phyloP scores from a whole-genome alignment of 2,888 invertebrate genomes.

The Entomobrya multifasciata region DNA sequence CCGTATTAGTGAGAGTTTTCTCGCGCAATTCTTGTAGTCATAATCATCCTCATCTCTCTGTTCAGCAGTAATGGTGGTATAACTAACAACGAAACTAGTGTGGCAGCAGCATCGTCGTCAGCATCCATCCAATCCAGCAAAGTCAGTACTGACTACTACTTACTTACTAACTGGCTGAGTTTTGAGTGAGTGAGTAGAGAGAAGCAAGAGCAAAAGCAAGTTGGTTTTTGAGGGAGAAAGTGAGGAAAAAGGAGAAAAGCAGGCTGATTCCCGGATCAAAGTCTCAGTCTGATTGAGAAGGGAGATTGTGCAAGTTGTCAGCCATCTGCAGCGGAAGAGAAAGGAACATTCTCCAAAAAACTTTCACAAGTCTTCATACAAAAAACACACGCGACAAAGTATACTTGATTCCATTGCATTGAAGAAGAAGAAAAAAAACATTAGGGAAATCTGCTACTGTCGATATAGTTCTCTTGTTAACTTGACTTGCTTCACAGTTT shows the following conservation, averaged over 20 bases:
- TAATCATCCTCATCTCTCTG: neutral
- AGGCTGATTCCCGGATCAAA: slow-evolving; percentile 60
- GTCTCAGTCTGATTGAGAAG: slow-evolving; percentile 74
- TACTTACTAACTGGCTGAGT: neutral
- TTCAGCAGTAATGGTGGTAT: neutral
- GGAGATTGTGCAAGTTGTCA: slow-evolving; percentile 73
- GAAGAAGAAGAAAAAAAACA: slow-evolving; percentile 56
- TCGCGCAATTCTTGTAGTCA: neutral
- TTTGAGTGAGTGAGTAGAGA: neutral
- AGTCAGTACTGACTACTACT: neutral
- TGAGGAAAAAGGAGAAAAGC: slow-evolving; percentile 55
- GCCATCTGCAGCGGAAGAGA: slow-evolving; percentile 56
- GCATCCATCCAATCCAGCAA: neutral
- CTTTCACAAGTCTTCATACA: no score
- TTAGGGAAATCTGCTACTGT: slow-evolving; percentile 74
- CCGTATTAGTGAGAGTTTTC: slow-evolving; percentile 38
- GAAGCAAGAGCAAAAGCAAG: no score
- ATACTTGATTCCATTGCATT: no score
- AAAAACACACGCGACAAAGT: neutral
- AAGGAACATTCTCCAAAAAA: neutral
- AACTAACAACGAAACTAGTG: no score
- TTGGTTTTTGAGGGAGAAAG: slow-evolving; percentile 27
- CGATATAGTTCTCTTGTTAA: slow-evolving; percentile 54
- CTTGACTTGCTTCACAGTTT: slow-evolving; percentile 35
- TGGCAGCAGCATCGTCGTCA: neutral